Evolutionary conservation across 2,888 invertebrate species (phyloP).

Genomic region (Meganola albula): DNA sequence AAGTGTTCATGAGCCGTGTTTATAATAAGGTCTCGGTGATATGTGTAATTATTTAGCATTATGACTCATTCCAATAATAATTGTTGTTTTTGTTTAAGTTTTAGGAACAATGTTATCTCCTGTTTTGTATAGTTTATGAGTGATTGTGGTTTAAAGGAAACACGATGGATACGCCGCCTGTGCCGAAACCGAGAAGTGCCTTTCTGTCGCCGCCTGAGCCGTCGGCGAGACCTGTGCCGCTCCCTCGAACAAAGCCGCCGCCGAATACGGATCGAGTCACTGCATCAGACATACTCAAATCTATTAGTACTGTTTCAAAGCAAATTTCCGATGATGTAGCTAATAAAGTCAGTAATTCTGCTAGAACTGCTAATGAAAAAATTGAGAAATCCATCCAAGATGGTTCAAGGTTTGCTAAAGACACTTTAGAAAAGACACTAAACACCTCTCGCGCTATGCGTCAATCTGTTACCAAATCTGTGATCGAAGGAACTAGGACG

Average conservation of each 20-base stretch:
- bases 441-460: conserved; percentile 70
- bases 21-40: conserved; percentile 28
- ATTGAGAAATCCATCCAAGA: conserved; percentile 57
- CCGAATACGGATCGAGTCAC: conserved; percentile 45
- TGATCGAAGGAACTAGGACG: conserved; percentile 80
- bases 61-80: conserved; percentile 30
- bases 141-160: conserved; percentile 20
- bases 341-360: conserved; percentile 64
- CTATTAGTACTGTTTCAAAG: conserved; percentile 75
- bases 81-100: conserved; percentile 30
- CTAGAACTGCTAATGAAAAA: conserved; percentile 59
- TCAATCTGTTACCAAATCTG: conserved; percentile 77
- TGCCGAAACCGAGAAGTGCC: conserved; percentile 59
- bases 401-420: conserved; percentile 63
- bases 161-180: conserved; percentile 63
- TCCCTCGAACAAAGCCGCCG: conserved; percentile 65
- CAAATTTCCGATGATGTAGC: conserved; percentile 77
- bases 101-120: conserved; percentile 38
- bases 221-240: conserved; percentile 70
- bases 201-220: conserved; percentile 40
- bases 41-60: conserved; percentile 21
- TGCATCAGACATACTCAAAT: conserved; percentile 65
- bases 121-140: conserved; percentile 27
- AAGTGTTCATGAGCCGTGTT: conserved; percentile 6
- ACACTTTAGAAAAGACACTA: conserved; percentile 64